These are phyloP conservation scores for Hydrotaea cyrtoneurina DNA, from an alignment of 2,888 invertebrate genomes.

Conservation along the genomic window DNA sequence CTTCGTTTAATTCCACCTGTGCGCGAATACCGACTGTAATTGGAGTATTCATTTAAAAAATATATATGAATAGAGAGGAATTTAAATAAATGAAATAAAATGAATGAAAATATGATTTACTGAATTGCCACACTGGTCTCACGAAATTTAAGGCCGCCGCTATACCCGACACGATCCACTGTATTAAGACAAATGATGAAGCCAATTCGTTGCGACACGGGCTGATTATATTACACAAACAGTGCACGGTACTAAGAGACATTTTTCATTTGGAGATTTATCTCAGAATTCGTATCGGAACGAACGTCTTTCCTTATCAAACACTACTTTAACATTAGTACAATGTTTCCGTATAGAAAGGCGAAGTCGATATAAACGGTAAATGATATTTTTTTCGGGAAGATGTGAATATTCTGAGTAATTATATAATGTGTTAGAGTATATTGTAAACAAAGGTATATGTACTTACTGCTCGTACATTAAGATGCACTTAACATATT, in stretches of 20 bases:
- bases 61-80: neutral
- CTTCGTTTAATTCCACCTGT: constrained; percentile 76
- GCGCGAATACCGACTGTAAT: constrained; percentile 75
- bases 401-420: neutral
- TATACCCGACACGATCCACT: constrained; percentile 76
- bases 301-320: constrained; percentile 17
- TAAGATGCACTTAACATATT: neutral
- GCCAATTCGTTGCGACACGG: constrained; percentile 77
- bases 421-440: neutral
- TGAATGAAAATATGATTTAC: constrained; percentile 71
- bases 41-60: neutral
- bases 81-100: neutral
- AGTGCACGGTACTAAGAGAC: constrained; percentile 73
- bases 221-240: constrained; percentile 77
- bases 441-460: neutral
- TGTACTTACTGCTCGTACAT: too few species aligned
- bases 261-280: constrained; percentile 43
- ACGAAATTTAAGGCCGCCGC: constrained; percentile 75
- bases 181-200: constrained; percentile 74
- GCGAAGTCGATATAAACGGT: too few species aligned
- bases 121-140: constrained; percentile 73
- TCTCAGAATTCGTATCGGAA: neutral
- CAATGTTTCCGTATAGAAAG: neutral
- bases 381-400: neutral
- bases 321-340: neutral